Conservation (phyloP, 2,797 vertebrate species). For the Halcyon badia region DNA sequence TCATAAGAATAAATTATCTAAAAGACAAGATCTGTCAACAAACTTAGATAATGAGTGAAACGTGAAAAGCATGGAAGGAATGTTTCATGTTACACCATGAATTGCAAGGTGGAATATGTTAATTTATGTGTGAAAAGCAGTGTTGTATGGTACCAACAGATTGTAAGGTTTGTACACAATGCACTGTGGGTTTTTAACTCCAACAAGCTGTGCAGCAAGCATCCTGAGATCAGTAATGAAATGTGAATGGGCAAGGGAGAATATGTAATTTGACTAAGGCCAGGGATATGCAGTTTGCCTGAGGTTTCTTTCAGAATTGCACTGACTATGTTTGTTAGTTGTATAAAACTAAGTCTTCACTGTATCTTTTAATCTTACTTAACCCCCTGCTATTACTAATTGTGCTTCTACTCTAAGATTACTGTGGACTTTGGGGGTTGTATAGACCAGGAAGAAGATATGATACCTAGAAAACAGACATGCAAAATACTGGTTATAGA, state of each 20-base stretch:
- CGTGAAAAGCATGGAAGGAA: neutral
- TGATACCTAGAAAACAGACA: no score
- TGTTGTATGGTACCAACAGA: neutral
- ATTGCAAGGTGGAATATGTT: neutral
- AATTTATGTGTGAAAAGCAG: neutral
- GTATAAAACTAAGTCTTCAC: no score
- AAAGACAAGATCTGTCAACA: neutral
- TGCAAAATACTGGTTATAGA: no score
- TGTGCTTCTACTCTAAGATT: no score
- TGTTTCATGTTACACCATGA: neutral
- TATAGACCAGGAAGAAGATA: no score
- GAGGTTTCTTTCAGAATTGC: neutral
- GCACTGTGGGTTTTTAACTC: neutral
- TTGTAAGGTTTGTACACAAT: fast-evolving
- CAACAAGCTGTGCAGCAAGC: fast-evolving
- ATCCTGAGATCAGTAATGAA: neutral
- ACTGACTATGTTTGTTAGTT: neutral
- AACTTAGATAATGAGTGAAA: neutral
- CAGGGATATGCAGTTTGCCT: neutral
- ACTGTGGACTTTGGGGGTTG: no score
- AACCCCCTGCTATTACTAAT: no score
- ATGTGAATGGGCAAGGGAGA: neutral
- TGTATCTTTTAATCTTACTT: no score
- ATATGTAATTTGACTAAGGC: neutral
- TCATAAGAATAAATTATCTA: neutral